phyloP scores from a whole-genome alignment of 2,888 invertebrate species.

The Dolichomitus sp. region DNA sequence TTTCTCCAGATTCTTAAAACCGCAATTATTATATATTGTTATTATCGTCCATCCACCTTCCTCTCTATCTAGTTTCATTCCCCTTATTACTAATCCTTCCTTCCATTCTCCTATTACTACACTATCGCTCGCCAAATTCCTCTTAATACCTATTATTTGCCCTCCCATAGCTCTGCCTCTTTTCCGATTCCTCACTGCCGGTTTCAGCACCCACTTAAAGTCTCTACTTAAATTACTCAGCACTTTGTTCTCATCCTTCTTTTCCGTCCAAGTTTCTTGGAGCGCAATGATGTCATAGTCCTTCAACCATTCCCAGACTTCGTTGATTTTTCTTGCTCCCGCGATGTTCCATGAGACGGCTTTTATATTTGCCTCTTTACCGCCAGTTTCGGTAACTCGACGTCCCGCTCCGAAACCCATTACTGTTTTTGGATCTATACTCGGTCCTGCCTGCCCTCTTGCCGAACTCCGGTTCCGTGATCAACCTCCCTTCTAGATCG shows the following conservation, averaged over 20 bases:
- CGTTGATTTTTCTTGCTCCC: slow-evolving; percentile 38
- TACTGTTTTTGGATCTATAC: neutral
- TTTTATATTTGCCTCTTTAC: neutral
- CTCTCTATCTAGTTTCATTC: neutral
- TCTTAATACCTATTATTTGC: slow-evolving; percentile 46
- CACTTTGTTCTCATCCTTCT: slow-evolving; percentile 48
- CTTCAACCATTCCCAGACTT: slow-evolving; percentile 41
- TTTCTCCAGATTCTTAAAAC: slow-evolving; percentile 3
- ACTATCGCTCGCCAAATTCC: neutral
- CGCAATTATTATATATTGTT: slow-evolving; percentile 51
- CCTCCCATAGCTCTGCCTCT: slow-evolving; percentile 54
- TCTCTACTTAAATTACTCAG: slow-evolving; percentile 27
- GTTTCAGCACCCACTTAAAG: slow-evolving; percentile 44
- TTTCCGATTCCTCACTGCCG: slow-evolving; percentile 48
- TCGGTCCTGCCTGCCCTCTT: neutral
- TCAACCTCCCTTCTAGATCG: slow-evolving; percentile 15
- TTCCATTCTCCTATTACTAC: slow-evolving; percentile 35
- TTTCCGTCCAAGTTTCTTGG: slow-evolving; percentile 57
- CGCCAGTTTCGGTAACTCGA: neutral
- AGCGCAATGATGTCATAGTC: slow-evolving; percentile 36
- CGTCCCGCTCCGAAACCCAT: slow-evolving; percentile 15
- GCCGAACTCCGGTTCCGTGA: slow-evolving; percentile 1
- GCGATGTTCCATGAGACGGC: slow-evolving; percentile 53
- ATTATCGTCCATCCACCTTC: slow-evolving; percentile 3
- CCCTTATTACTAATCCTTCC: slow-evolving; percentile 33